phyloP scores from a whole-genome alignment of 2,113 vertebrate genomes.

The Erythrocercus mccallii region DNA sequence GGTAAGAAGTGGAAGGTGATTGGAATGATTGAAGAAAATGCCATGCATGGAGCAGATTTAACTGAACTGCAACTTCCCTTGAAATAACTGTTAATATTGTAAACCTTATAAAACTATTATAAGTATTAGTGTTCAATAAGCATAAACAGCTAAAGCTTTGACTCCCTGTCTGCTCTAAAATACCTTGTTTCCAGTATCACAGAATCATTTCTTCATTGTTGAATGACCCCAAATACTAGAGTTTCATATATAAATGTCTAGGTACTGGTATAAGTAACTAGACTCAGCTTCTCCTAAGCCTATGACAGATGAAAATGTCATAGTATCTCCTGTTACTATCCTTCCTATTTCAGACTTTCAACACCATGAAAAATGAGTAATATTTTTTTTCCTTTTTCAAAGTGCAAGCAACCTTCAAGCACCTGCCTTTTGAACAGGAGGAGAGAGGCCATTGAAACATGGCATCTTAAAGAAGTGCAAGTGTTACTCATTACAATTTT shows the following conservation, averaged over 20 bases:
- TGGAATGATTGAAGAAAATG: not conserved
- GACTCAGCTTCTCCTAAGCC: not conserved
- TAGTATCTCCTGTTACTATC: not conserved
- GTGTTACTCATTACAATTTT: not conserved
- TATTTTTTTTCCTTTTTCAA: not conserved
- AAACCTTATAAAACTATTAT: not conserved
- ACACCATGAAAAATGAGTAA: not conserved
- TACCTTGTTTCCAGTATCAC: not conserved
- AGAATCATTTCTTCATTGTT: not conserved
- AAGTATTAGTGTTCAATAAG: not conserved
- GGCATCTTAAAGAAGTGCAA: not conserved
- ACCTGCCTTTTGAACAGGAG: not conserved
- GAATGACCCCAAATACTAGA: not conserved
- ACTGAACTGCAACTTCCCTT: not conserved
- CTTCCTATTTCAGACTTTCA: not conserved
- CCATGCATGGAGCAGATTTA: not conserved
- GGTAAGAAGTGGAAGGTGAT: not conserved
- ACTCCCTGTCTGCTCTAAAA: not conserved
- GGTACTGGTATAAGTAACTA: not conserved
- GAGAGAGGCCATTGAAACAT: not conserved
- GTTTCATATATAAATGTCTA: not conserved
- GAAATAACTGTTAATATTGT: not conserved
- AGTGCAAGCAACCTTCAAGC: not conserved
- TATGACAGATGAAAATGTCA: not conserved
- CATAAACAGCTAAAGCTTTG: not conserved